Base-by-base conservation (phyloP, 1,140 invertebrate genomes). In the Lordiphosa clarofinis region DNA sequence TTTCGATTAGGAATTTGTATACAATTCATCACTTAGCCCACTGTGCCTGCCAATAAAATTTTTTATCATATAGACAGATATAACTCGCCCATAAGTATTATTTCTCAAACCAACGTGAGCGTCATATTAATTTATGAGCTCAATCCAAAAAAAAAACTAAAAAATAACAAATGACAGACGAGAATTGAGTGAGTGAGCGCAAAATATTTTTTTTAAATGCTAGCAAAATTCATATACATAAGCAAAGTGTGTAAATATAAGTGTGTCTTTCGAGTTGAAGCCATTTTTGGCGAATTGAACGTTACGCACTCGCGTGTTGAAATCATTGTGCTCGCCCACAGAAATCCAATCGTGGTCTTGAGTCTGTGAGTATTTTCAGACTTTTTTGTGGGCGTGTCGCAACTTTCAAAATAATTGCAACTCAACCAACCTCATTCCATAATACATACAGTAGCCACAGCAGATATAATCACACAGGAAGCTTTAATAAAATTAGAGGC, bases 201-300 rank as follows among this genome's bases (percentile, higher is more conserved):
- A 63, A 59, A 31, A 42, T 31, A 44, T 39, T 52, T 31, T 56
- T 57, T 43, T 53, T 24, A 19, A 19, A 19, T 42, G 24, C 24
- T 5, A 28, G 24, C 24, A 7, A 52, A 75, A 81, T 71, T 74
- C 61, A 65, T 59, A 44, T 44, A 55, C 37, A 44, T 43, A 50
- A 36, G 35, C 48, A 49, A 39, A 47, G 13, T 44, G 50, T 43
- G 43, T 57, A 36, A 52, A 8, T 52, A 19, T 63, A 36, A 60
- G 35, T 53, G 12, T 40, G 13, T 36, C 8, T 39, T 21, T 49
- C 33, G 38, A 42, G 15, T 50, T 21, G 53, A 69, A 37, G 67
- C 76, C 76, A 69, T 76, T 84, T 82, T 73, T 76, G 76, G 78
- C 72, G 36, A 79, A 71, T 56, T 76, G 78, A 73, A 84, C 59